Evolutionary conservation across 1,140 invertebrate species (phyloP).

Genomic region (Formica exsecta): DNA sequence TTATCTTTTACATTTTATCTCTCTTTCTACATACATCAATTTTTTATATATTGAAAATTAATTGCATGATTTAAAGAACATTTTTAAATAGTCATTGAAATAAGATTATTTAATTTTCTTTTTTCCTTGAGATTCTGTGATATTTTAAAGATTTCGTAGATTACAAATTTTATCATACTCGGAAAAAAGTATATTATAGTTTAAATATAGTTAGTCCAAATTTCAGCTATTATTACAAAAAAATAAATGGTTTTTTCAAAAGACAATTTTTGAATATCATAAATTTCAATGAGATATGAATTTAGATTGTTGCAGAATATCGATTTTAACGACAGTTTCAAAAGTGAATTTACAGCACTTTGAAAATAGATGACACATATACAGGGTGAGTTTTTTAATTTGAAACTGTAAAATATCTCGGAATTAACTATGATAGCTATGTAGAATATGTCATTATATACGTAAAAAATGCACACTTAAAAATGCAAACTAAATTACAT

Average conservation of each 20-base stretch:
- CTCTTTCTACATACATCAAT: neutral
- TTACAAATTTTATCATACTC: neutral
- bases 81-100: neutral
- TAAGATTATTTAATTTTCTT: neutral
- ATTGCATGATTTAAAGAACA: neutral
- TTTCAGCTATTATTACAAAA: constrained; percentile 6
- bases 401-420: too few species aligned
- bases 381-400: too few species aligned
- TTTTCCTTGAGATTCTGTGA: neutral
- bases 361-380: constrained; percentile 15
- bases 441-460: neutral
- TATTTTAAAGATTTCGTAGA: neutral
- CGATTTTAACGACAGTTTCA: constrained; percentile 6
- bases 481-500: neutral
- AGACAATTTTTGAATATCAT: constrained; percentile 12
- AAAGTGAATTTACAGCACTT: constrained; percentile 18
- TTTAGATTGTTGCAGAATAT: constrained; percentile 4
- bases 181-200: neutral
- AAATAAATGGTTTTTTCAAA: neutral
- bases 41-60: neutral
- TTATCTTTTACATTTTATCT: neutral
- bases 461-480: neutral
- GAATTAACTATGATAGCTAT: neutral
- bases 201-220: neutral
- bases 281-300: constrained; percentile 22